Base-by-base conservation (phyloP, 2,888 invertebrate genomes). In the Amiota minor region DNA sequence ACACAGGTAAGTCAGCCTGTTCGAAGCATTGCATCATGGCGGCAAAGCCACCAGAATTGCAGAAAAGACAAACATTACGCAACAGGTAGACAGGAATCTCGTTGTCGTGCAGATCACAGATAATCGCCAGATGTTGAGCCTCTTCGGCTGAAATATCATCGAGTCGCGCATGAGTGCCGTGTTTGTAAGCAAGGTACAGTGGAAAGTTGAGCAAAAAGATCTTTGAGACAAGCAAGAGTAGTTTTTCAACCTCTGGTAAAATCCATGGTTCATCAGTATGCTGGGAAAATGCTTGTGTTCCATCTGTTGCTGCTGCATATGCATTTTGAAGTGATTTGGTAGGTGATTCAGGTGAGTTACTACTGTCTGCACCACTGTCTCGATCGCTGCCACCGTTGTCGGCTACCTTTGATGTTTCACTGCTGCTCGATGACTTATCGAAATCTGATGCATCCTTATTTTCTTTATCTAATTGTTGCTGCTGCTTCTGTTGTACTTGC, bases 21-120 rank as follows among this genome's bases (percentile, higher is more conserved):
- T 96, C 95, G 90, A 98, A 97, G 88, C 97, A 96, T 72, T 93
- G 92, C 47, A 95, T 94, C 93, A 98, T 95, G 50, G 96, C 94
- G 87, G 95, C 93, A 75, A 98, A 93, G 46, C 97, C 98, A 75
- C 96, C 96, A 78, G 94, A 93, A 89, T 97, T 97, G 90, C 97
- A 97, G 91, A 98, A 98, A 85, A 96, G 92, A 82, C 95, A 95
- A n/a, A 98, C 97, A 91, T 98, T 97, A 73, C 97, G 93, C 75
- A 98, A 91, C 78, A 98, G 91, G 89, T 96, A 96, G 74, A 97
- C 94, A 45, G 97, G 97, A 87, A 97, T 95, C 90, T 98, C 98
- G 72, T 96, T 95, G 90, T 98, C 98, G 90, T 97, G 95, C 69
- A 97, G 92, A 91, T 98, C 97, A 91, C 97, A 97, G 93, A 93